A percentile compares a stretch with the other conserved stretches of the same genome.
Conservation (phyloP, 2,797 vertebrate genomes). For the Furcifer pardalis region DNA sequence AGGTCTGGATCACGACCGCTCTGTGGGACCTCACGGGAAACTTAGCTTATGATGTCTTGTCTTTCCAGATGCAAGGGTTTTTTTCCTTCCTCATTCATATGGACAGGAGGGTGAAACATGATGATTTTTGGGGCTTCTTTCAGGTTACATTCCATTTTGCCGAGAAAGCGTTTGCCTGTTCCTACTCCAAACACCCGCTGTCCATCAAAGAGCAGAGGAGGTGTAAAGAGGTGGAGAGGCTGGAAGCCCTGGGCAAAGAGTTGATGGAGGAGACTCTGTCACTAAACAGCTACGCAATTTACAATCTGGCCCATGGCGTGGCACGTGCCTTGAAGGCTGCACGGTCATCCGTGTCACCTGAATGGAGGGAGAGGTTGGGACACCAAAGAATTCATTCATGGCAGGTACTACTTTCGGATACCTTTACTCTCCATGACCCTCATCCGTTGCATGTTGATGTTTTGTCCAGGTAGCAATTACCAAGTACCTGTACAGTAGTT, state of each 20-base stretch:
- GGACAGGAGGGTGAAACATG: background rate
- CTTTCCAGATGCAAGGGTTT: too few species aligned
- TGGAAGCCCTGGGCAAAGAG: background rate
- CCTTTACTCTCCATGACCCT: background rate
- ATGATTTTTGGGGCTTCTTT: background rate
- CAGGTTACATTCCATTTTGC: background rate
- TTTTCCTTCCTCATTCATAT: background rate
- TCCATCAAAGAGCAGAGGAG: background rate
- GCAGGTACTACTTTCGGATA: background rate
- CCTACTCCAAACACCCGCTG: background rate
- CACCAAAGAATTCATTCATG: background rate
- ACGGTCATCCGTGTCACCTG: background rate
- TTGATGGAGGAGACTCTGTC: background rate
- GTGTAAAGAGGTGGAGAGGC: background rate
- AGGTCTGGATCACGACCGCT: too few species aligned
- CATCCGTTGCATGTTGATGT: too few species aligned
- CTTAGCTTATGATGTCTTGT: accelerated
- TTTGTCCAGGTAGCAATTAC: background rate
- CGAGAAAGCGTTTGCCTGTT: background rate
- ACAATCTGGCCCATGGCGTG: background rate
- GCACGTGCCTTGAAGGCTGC: constrained; percentile 2
- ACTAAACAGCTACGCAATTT: background rate
- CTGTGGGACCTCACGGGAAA: too few species aligned
- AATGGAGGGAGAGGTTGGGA: background rate
- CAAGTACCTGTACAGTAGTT: too few species aligned